Conservation (phyloP, 2,797 vertebrate species). For the Odontamblyopus lacepedii region DNA sequence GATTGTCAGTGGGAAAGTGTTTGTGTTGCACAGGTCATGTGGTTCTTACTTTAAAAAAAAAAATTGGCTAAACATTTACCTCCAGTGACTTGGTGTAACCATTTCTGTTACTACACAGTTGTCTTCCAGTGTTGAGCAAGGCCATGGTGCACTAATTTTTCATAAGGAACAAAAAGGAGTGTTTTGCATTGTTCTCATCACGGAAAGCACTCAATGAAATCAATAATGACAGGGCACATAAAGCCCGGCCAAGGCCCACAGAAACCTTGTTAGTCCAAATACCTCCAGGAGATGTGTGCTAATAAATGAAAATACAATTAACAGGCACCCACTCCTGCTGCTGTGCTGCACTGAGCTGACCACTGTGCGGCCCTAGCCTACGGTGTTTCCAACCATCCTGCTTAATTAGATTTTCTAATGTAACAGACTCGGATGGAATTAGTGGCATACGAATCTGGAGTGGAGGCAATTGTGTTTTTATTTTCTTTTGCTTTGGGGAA, state of each 20-base stretch:
- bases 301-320: constrained; percentile 81
- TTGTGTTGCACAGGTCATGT: background rate
- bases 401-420: constrained; percentile 74
- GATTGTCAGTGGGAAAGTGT: background rate
- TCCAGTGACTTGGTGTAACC: constrained; percentile 31
- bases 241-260: constrained; percentile 67
- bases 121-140: constrained; percentile 41
- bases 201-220: constrained; percentile 66
- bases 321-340: constrained; percentile 56
- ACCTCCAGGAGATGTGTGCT: constrained; percentile 80
- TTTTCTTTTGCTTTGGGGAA: constrained; percentile 37
- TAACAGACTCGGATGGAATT: constrained; percentile 60
- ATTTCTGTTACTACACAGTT: constrained; percentile 44
- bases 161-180: constrained; percentile 56
- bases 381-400: constrained; percentile 65
- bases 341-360: constrained; percentile 53
- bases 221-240: constrained; percentile 77
- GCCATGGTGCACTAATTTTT: constrained; percentile 61
- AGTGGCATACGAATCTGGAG: constrained; percentile 54
- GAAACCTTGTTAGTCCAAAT: constrained; percentile 77
- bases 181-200: constrained; percentile 64
- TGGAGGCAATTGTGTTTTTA: constrained; percentile 46
- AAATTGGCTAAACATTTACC: constrained; percentile 19
- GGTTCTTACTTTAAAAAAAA: too few species aligned
- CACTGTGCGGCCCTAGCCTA: constrained; percentile 67